Conservation (phyloP, 1,140 invertebrate species). For the Solen grandis region DNA sequence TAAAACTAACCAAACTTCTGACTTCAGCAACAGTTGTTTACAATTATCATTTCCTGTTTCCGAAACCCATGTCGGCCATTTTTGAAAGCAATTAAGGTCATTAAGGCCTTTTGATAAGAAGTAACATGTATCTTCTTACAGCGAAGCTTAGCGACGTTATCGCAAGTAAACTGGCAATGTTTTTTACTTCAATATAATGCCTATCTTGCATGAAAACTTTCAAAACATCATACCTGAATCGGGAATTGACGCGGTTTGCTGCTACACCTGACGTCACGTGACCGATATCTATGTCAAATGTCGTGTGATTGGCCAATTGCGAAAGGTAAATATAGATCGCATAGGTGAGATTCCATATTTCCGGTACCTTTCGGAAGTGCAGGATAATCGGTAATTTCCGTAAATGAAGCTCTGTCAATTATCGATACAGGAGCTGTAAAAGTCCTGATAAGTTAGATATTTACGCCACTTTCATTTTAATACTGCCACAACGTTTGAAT, state of each 20-base stretch:
- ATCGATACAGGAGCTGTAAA: too few relatives aligned
- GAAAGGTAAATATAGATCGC: neutral
- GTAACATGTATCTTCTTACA: neutral
- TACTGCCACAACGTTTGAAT: too few relatives aligned
- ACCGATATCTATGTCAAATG: conserved; percentile 6
- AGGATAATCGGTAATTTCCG: neutral
- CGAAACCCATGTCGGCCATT: conserved; percentile 36
- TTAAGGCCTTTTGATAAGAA: neutral
- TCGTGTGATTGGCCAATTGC: conserved; percentile 24
- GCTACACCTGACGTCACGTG: conserved; percentile 55
- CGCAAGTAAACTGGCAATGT: neutral
- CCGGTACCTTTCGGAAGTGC: neutral
- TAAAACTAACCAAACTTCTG: neutral
- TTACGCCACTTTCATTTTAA: too few relatives aligned
- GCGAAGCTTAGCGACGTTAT: neutral
- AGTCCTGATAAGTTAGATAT: too few relatives aligned
- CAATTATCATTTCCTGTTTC: conserved; percentile 36
- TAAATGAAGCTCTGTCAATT: too few relatives aligned
- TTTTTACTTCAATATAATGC: neutral
- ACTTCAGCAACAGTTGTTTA: conserved; percentile 9
- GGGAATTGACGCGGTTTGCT: conserved; percentile 38
- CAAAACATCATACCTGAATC: neutral
- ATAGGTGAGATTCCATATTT: conserved; percentile 45
- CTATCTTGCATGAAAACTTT: neutral
- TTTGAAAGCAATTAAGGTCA: neutral